Conservation (phyloP, 2,797 vertebrate genomes). For the Xenopus petersii region DNA sequence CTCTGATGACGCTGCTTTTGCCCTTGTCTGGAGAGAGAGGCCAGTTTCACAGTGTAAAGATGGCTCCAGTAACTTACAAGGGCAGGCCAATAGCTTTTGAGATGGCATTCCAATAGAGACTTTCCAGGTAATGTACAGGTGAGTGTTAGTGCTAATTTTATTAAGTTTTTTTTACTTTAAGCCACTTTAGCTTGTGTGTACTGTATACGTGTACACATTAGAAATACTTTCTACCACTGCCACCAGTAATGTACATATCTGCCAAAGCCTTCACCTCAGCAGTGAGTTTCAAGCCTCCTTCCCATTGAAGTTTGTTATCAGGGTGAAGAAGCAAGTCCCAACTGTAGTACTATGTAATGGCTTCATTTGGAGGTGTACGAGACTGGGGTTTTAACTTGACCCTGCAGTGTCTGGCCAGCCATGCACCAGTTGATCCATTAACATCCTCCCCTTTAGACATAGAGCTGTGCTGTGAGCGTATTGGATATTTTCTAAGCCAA, state of each 20-base stretch:
- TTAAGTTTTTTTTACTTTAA: too few species aligned
- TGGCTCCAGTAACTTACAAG: not conserved
- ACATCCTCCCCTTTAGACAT: slow-evolving; percentile 85
- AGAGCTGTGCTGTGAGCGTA: slow-evolving; percentile 84
- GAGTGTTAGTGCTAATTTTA: too few species aligned
- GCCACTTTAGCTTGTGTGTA: too few species aligned
- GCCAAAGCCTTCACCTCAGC: too few species aligned
- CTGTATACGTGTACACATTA: too few species aligned
- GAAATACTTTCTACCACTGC: too few species aligned
- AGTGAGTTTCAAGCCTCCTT: not conserved
- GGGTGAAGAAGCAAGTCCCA: not conserved
- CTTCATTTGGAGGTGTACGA: slow-evolving; percentile 69
- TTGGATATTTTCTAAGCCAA: slow-evolving; percentile 81
- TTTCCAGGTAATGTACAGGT: too few species aligned
- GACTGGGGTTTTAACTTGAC: slow-evolving; percentile 52
- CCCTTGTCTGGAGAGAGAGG: not conserved
- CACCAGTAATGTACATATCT: too few species aligned
- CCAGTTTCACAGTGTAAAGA: slow-evolving; percentile 28
- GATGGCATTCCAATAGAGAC: not conserved
- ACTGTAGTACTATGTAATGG: slow-evolving; percentile 14
- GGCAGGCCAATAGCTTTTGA: not conserved
- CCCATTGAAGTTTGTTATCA: slow-evolving; percentile 1
- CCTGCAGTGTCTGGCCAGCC: slow-evolving; percentile 81
- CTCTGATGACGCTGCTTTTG: not conserved
- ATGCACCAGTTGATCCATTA: slow-evolving; percentile 85